phyloP scores from a whole-genome alignment of 2,888 invertebrate species.

The Drosophila mimica region DNA sequence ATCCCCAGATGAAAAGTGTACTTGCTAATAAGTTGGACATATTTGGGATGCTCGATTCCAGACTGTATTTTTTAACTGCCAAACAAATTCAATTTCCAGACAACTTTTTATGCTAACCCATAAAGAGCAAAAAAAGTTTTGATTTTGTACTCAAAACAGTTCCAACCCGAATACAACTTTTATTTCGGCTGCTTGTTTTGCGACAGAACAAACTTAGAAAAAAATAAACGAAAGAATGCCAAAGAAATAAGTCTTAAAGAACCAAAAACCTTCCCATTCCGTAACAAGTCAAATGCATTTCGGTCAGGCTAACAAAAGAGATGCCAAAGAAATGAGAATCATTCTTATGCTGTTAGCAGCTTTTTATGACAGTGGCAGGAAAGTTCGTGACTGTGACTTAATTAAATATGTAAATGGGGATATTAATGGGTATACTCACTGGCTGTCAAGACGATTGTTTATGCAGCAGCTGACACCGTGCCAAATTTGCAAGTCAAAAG shows the following conservation, averaged over 20 bases:
- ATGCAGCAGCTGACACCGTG: slow-evolving; percentile 26
- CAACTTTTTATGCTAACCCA: slow-evolving; percentile 59
- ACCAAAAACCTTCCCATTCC: slow-evolving; percentile 9
- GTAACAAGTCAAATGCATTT: slow-evolving; percentile 49
- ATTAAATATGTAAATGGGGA: slow-evolving; percentile 70
- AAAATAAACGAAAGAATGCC: slow-evolving; percentile 27
- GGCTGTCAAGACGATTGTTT: slow-evolving; percentile 21
- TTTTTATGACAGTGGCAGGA: slow-evolving; percentile 38
- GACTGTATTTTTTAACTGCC: slow-evolving; percentile 44
- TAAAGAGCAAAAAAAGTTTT: slow-evolving; percentile 50
- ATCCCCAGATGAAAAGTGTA: slow-evolving; percentile 25
- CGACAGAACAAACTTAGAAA: slow-evolving; percentile 19
- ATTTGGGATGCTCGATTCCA: slow-evolving; percentile 27
- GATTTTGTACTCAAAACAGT: slow-evolving; percentile 46
- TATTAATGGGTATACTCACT: slow-evolving; percentile 38
- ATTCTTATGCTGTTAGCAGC: slow-evolving; percentile 20
- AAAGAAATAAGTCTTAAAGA: slow-evolving; percentile 18
- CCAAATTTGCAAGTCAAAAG: slow-evolving; percentile 22
- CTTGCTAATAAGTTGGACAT: slow-evolving; percentile 65
- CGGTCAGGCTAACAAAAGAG: slow-evolving; percentile 34
- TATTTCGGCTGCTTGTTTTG: slow-evolving; percentile 32
- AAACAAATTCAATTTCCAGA: slow-evolving; percentile 70
- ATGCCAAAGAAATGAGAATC: slow-evolving; percentile 23
- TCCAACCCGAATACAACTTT: slow-evolving; percentile 52
- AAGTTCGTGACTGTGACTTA: slow-evolving; percentile 45